phyloP scores from a whole-genome alignment of 2,113 vertebrate species.

The Grallaria varia region DNA sequence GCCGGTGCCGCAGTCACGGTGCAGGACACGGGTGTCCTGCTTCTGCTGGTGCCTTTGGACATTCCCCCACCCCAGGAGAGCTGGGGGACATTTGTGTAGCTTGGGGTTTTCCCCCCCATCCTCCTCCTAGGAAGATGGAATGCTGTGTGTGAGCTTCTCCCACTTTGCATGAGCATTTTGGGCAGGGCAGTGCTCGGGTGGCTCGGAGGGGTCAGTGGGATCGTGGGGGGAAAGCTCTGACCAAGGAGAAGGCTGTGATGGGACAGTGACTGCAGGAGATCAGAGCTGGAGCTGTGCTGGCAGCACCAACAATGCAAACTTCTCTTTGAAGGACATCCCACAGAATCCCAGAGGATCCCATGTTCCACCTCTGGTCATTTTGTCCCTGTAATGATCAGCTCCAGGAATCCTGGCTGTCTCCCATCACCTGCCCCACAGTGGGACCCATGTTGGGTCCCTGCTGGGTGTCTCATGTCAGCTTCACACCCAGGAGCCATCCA shows the following conservation, averaged over 20 bases:
- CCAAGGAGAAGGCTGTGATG: background rate
- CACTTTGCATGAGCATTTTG: rapidly evolving
- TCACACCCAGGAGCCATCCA: rapidly evolving
- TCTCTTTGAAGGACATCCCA: background rate
- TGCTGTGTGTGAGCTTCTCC: background rate
- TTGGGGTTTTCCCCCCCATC: background rate
- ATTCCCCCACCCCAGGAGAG: background rate
- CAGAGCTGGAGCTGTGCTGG: background rate
- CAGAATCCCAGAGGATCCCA: rapidly evolving
- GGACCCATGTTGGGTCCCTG: background rate
- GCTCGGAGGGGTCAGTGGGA: rapidly evolving
- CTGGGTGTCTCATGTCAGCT: background rate
- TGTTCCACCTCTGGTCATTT: background rate
- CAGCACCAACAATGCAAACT: background rate
- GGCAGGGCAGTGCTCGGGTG: background rate
- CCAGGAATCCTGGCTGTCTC: background rate
- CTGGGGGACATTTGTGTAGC: background rate
- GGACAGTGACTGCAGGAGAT: background rate
- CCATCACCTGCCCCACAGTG: background rate
- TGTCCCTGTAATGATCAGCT: background rate
- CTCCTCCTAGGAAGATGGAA: background rate
- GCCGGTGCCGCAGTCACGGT: rapidly evolving
- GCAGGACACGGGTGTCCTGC: background rate
- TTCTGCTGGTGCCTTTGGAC: background rate
- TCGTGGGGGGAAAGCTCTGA: rapidly evolving